Evolutionary conservation across 1,140 invertebrate genomes (phyloP), one percentile per base, ranked within the genome.

Genomic region (Cephus cinctus): DNA sequence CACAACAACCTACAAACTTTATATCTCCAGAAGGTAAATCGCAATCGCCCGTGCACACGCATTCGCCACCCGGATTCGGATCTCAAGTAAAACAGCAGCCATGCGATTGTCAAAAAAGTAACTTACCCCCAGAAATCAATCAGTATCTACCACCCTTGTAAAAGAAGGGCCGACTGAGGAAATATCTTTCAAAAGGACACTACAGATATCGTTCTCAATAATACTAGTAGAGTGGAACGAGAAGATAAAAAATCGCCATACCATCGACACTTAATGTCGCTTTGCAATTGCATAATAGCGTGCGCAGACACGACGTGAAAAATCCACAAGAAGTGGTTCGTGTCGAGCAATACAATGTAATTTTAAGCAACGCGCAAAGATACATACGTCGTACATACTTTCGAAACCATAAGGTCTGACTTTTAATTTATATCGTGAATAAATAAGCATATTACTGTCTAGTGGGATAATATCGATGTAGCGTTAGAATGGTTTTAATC

Each of bases 71-170:
- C 16, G 16, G 2, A 16, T n/a, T 31, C 9, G 11, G 12, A 12
- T 6, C 15, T 18, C 15, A 9, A 5, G 45, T 3, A 41, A n/a
- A 20, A 18, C 23, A 43, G 16, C 41, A 16, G 41, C 40, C 52
- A 3, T 69, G 67, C 18, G 63, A 73, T 30, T 72, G 67, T 27
- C 62, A 67, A n/a, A 59, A 69, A 6, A 72, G 71, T 20, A 60
- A 61, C 38, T 47, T 69, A 18, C 52, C 59, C 4, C 39, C 66
- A 0, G 56, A 57, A 18, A 40, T 41, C 38, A 73, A 75, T 57
- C 61, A 72, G 23, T 76, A 76, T 45, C 56, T 76, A 61, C 74
- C 74, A 49, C 73, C 70, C 25, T 39, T 57, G 27, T 68, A 61
- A 62, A 52, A 32, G 23, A 31, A 48, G 50, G 30, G 50, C 48